phyloP scores from a whole-genome alignment of 2,888 invertebrate genomes.

The Lycophotia porphyrea region DNA sequence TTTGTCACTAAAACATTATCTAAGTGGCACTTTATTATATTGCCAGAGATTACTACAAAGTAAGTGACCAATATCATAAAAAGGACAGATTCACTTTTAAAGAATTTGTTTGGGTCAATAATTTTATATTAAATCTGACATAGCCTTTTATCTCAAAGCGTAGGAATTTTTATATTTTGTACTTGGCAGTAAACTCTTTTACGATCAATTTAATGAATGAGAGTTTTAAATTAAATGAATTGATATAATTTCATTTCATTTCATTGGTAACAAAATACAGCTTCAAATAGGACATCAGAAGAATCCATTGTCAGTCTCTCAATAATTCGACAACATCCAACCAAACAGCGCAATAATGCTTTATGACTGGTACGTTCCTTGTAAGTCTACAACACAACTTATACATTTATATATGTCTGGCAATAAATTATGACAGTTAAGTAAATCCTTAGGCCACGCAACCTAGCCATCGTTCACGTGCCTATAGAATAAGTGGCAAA shows the following conservation, averaged over 20 bases:
- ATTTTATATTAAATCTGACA: slow-evolving; percentile 62
- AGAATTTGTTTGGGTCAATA: slow-evolving; percentile 68
- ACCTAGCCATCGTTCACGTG: slow-evolving; percentile 69
- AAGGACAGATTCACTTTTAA: slow-evolving; percentile 66
- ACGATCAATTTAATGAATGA: neutral
- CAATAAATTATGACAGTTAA: slow-evolving; percentile 63
- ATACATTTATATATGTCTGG: slow-evolving; percentile 47
- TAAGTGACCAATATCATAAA: slow-evolving; percentile 71
- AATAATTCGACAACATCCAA: slow-evolving; percentile 5
- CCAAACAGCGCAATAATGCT: slow-evolving; percentile 27
- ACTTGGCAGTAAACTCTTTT: slow-evolving; percentile 9
- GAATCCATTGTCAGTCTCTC: neutral
- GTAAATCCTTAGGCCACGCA: slow-evolving; percentile 65
- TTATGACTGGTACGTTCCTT: slow-evolving; percentile 42
- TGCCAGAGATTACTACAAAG: slow-evolving; percentile 70
- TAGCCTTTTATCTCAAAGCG: slow-evolving; percentile 44
- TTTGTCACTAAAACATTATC: slow-evolving; percentile 64
- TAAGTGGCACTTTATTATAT: slow-evolving; percentile 69
- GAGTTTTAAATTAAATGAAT: slow-evolving; percentile 10
- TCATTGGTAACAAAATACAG: neutral
- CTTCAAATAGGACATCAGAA: neutral
- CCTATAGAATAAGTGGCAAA: slow-evolving; percentile 62
- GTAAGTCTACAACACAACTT: slow-evolving; percentile 46
- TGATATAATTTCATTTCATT: neutral
- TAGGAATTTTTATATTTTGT: slow-evolving; percentile 41